Conservation (phyloP, 2,797 vertebrate species). For the Coccyzus lansbergi region DNA sequence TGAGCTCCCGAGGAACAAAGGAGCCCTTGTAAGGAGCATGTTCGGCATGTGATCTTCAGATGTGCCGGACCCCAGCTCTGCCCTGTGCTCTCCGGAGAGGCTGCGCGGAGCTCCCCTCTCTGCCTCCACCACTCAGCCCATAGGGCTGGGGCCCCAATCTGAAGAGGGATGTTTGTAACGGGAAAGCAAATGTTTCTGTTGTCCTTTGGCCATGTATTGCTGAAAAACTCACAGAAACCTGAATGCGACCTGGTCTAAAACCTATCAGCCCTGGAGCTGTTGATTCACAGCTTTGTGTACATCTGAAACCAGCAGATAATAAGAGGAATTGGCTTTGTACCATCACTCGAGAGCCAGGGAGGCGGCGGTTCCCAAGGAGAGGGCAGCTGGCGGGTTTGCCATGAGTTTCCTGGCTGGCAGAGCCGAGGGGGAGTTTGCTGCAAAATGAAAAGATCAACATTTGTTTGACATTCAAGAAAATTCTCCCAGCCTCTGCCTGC, state of each 20-base stretch:
- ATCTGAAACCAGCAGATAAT: background rate
- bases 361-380: background rate
- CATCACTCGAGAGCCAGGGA: background rate
- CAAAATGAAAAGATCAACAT: background rate
- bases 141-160: background rate
- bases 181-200: background rate
- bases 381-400: background rate
- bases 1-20: background rate
- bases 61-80: background rate
- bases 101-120: background rate
- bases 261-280: accelerated
- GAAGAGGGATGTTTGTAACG: background rate
- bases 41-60: background rate
- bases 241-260: background rate
- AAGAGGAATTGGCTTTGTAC: background rate
- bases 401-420: background rate
- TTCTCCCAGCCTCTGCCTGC: background rate
- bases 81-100: accelerated
- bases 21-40: background rate
- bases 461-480: background rate
- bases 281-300: background rate
- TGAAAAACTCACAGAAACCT: background rate
- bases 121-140: background rate
- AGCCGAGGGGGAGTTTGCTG: background rate
- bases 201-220: background rate